Base-by-base conservation (phyloP, 2,888 invertebrate species). In the Acholoe squamosa region DNA sequence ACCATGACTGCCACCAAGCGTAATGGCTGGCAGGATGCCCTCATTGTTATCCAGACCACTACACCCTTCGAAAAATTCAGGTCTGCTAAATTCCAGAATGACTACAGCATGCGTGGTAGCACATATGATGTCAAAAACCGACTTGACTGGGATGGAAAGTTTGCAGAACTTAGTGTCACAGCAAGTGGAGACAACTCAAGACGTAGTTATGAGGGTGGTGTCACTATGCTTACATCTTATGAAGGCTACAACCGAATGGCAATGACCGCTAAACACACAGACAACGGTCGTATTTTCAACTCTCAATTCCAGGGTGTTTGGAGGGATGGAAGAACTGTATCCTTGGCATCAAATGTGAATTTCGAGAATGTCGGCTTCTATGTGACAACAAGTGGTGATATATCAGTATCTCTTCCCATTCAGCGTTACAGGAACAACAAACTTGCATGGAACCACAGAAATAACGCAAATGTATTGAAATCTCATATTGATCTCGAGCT, bases 351-450 rank as follows among this genome's bases (percentile, higher is more conserved):
- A 52, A 88, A 43, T 31, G 91, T 91, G 91, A 90, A 89, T 25
- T 90, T 90, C 61, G 52, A 86, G 33, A 67, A 52, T 12, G 52
- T 31, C n/a, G 92, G 90, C 25, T 71, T 28, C 67, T 51, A 56
- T 3, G 28, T 92, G 16, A 90, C 90, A 16, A 91, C 89, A 89
- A 90, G 61, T 43, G 92, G 92, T 7, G 91, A 91, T 33, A 34
- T 92, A 33, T 56, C 84, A 31, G 33, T 92, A n/a, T 76, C 76
- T 16, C 91, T 91, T 14, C 92, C 92, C 0, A 90, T 90, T 67
- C 28, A 71, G 12, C 61, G 19, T 34, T 91, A 77, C 84, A 61
- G 67, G 31, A 52, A 76, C n/a, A 86, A 16, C 25, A 90, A 91
- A 84, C 28, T 92, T 7, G 77, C 67, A 33, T 92, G 92, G 92